Conservation (phyloP, 2,888 invertebrate species). For the Anthrax anthrax region DNA sequence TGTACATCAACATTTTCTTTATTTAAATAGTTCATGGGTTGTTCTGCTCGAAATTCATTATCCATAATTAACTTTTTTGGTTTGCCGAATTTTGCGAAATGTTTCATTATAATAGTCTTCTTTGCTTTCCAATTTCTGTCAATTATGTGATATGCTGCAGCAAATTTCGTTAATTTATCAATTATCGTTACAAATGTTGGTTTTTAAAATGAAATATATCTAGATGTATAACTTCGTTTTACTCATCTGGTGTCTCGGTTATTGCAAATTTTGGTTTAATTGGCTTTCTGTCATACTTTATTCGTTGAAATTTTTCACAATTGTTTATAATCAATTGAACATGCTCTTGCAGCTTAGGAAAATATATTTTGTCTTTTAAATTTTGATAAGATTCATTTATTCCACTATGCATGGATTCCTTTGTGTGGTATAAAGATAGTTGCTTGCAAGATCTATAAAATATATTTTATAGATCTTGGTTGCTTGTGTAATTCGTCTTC, state of each 20-base stretch:
- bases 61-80: no score
- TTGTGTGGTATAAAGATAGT: background rate
- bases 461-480: no score
- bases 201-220: slow-evolving; percentile 2
- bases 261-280: background rate
- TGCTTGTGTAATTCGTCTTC: background rate
- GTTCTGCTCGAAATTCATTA: no score
- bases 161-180: no score
- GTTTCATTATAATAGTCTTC: no score
- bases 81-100: no score
- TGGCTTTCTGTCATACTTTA: slow-evolving; percentile 1
- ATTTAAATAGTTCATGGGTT: no score
- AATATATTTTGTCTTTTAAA: slow-evolving; percentile 2
- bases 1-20: no score
- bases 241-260: background rate
- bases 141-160: no score
- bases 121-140: no score
- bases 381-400: slow-evolving; percentile 5
- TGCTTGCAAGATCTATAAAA: no score
- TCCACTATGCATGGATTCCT: slow-evolving; percentile 5
- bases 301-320: background rate
- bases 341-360: background rate
- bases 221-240: background rate
- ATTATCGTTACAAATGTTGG: no score
- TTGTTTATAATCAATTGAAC: background rate